Conservation (phyloP, 2,113 vertebrate genomes). For the Podarcis muralis region DNA sequence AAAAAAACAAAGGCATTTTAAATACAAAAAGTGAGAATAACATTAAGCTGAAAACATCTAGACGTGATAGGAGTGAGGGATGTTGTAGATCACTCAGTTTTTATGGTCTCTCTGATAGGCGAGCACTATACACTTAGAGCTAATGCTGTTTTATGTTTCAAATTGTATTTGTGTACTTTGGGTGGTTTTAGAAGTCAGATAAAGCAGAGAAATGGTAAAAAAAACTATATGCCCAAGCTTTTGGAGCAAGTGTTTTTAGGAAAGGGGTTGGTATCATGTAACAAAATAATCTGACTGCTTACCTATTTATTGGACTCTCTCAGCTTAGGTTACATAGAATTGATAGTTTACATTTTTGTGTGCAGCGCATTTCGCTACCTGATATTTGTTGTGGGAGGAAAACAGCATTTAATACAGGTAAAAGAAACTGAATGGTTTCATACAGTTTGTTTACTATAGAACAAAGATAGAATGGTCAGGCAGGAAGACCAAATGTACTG, state of each 20-base stretch:
- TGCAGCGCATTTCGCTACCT: background rate
- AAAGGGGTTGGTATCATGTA: background rate
- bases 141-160: slow-evolving; percentile 1
- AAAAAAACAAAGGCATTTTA: background rate
- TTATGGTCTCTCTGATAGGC: background rate
- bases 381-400: background rate
- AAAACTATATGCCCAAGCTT: background rate
- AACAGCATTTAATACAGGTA: background rate
- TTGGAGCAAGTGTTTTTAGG: slow-evolving; percentile 1
- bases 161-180: background rate
- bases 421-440: background rate
- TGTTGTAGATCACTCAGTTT: slow-evolving; percentile 1
- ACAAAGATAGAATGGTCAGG: background rate
- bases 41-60: slow-evolving; percentile 13
- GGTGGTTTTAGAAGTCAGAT: background rate
- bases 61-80: background rate
- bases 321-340: background rate
- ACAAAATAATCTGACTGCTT: slow-evolving; percentile 1
- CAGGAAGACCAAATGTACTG: background rate
- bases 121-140: background rate
- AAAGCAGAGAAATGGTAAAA: background rate
- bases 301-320: background rate
- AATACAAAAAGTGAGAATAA: background rate
- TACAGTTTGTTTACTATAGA: too few species aligned
- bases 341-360: background rate